Evolutionary conservation across 1,140 invertebrate genomes (phyloP).

Genomic region (Phymorhynchus buccinoides): DNA sequence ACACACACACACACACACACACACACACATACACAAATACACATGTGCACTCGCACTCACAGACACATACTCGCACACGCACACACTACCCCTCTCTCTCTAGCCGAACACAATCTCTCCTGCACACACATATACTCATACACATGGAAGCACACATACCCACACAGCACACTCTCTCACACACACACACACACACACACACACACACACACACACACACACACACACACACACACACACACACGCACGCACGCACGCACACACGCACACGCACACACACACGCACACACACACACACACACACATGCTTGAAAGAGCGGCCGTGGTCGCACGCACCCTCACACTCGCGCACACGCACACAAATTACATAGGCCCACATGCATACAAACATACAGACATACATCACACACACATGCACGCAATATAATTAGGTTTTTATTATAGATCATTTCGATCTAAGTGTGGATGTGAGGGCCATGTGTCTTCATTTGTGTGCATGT

Average conservation of each 20-base stretch:
- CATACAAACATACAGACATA: too few species aligned
- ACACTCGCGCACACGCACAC: too few species aligned
- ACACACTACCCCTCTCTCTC: not conserved
- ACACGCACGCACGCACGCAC: not conserved
- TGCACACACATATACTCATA: not conserved
- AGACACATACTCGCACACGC: not conserved
- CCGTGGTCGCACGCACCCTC: too few species aligned
- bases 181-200: not conserved
- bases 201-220: not conserved
- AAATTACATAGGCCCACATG: too few species aligned
- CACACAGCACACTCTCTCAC: not conserved
- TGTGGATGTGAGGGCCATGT: too few species aligned
- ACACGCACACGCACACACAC: not conserved
- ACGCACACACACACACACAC: not conserved
- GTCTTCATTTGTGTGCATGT: too few species aligned
- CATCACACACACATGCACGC: too few species aligned
- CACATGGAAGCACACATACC: too few species aligned
- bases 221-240: slow-evolving; percentile 6
- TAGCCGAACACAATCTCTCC: not conserved
- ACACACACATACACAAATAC: not conserved
- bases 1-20: not conserved
- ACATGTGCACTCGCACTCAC: not conserved
- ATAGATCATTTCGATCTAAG: too few species aligned
- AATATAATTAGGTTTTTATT: too few species aligned
- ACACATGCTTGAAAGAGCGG: too few species aligned